Percentiles rank a stretch among this genome's conserved stretches.
Evolutionary conservation across 2,888 invertebrate species (phyloP).

Genomic region (Drosophila aldrichi): DNA sequence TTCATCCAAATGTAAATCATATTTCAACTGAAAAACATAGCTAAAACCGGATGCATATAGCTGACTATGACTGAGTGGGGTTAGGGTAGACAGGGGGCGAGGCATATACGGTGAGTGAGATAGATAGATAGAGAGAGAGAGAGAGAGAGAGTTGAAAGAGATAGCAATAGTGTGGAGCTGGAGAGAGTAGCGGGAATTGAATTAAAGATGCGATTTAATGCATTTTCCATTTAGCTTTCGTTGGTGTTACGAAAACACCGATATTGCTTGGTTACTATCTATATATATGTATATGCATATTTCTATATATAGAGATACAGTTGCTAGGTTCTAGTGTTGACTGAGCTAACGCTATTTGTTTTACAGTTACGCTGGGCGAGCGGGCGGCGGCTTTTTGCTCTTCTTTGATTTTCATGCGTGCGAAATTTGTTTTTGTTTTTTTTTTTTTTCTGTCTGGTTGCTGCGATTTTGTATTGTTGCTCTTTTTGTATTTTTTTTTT

Average conservation of each 20-base stretch:
- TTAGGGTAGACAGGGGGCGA: not conserved
- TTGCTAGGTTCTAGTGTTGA: slow-evolving; percentile 14
- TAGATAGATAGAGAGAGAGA: slow-evolving; percentile 27
- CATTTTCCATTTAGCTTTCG: slow-evolving; percentile 4
- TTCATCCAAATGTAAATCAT: slow-evolving; percentile 49
- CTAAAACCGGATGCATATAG: slow-evolving; percentile 40
- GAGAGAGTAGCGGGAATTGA: slow-evolving; percentile 17
- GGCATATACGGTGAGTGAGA: slow-evolving; percentile 7
- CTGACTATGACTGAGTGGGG: not conserved
- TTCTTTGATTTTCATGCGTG: slow-evolving; percentile 44
- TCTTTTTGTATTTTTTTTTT: slow-evolving; percentile 13
- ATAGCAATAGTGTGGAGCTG: slow-evolving; percentile 31
- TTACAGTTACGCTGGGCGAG: slow-evolving; percentile 51
- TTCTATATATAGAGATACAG: slow-evolving; percentile 6
- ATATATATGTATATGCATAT: slow-evolving; percentile 13
- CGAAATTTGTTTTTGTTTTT: slow-evolving; percentile 14
- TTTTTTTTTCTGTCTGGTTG: slow-evolving; percentile 17
- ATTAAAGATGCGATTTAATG: slow-evolving; percentile 12
- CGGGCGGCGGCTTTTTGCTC: slow-evolving; percentile 53
- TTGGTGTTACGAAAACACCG: slow-evolving; percentile 23
- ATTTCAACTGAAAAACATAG: slow-evolving; percentile 65
- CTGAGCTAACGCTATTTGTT: slow-evolving; percentile 15
- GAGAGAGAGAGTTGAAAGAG: slow-evolving; percentile 9
- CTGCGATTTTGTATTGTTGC: not conserved
- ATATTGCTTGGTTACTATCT: slow-evolving; percentile 11